Evolutionary conservation across 92 coral and sea anemone species (phyloP), one percentile per base, ranked within the genome.

Genomic region (Zoanthus sociatus): DNA sequence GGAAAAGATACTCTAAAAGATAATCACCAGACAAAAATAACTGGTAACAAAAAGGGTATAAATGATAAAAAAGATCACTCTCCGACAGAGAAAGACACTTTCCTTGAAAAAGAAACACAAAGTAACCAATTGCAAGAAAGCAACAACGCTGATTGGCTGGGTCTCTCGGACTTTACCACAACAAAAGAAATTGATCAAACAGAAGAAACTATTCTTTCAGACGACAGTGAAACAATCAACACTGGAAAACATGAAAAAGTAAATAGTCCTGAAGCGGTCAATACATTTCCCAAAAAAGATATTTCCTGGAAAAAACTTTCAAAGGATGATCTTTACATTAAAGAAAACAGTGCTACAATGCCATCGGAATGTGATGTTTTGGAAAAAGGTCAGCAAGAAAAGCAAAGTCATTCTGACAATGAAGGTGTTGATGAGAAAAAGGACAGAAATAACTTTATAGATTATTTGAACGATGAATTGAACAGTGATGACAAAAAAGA

Each of bases 141-240:
- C 16, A 81, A 44, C 9, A 66, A 66, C 37, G 56, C 85, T 12
- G 50, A 51, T 14, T 81, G 85, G 85, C 46, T 81, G 26, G 75
- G 51, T 2, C 46, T 81, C 17, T 46, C 66, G 66, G 26, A 46
- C 44, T 13, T 3, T 66, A 21, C 84, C 0, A 32, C 60, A 12
- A 5, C 18, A 18, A 31, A n/a, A 0, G 85, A 47, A 37, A 61
- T 5, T 17, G 56, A 47, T 18, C 8, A 21, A 58, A 58, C 1
- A 1, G n/a, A 63, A 17, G 21, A 63, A 17, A 9, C 18, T 6
- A 61, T 4, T 17, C 9, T 8, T 4, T 16, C 14, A 58, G 64
- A 7, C 11, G n/a, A 14, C 17, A 14, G 64, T 9, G 6, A 2
- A 63, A 17, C 32, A 18, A 63, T 8, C 4, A n/a, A 5, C 32